Evolutionary conservation across 2,113 vertebrate species (phyloP), one percentile per base, ranked within the genome.

Genomic region (Malurus cyaneus): DNA sequence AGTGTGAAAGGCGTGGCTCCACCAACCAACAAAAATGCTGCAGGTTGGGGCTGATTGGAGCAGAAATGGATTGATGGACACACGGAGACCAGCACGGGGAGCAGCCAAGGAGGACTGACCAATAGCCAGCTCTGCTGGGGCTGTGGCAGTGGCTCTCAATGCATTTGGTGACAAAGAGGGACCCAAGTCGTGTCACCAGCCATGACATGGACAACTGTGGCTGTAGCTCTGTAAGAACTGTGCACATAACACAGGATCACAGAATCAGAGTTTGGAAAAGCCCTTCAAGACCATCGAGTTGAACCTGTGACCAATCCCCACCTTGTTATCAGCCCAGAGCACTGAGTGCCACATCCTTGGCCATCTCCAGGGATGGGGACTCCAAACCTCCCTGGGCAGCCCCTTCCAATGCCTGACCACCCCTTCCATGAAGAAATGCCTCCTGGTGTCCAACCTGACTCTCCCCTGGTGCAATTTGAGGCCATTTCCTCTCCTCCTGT

Each of bases 401-500:
- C 29, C 7, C 0, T 2, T 1, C 47, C 17, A 70, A 9, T 3
- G 25, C 29, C n/a, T 69, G n/a, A 2, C 11, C 24, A 12, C 11
- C 4, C 9, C 20, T 74, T n/a, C 7, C 4, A 12, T 0, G 19
- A 14, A 53, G 11, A 67, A 67, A 89, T 31, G 18, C 39, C 5
- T 1, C 8, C 29, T 73, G 11, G 8, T 41, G 13, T 41, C 46
- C 19, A 31, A 2, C 7, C 17, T 67, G 46, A 41, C 4, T 2
- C 1, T 34, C 19, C 6, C 28, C 46, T 49, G 20, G 14, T 11
- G 5, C 42, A 64, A 5, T 9, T 1, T 12, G 53, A 81, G 32
- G 18, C 3, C 0, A 0, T 47, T 89, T 0, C 29, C 19, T 18
- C 61, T 47, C 0, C 0, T 47, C n/a, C 19, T 34, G 54, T 47